Conservation (phyloP, 2,113 vertebrate genomes). For the Bubalus kerabau region DNA sequence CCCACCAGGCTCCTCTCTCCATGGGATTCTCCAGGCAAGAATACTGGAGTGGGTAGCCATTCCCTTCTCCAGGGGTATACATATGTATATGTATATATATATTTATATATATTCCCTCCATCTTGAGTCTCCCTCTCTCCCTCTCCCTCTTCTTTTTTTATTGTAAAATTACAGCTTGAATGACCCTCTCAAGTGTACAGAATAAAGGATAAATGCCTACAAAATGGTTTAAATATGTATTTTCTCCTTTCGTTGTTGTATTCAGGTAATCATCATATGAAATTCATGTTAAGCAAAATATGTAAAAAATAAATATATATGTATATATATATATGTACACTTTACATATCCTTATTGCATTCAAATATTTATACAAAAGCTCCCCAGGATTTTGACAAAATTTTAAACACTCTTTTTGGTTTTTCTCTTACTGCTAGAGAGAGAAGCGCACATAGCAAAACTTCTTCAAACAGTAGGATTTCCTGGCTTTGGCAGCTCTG, state of each 20-base stretch:
- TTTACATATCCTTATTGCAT: neutral
- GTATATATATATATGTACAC: neutral
- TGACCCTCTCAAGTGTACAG: neutral
- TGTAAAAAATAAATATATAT: neutral
- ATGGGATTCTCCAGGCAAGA: neutral
- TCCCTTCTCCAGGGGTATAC: neutral
- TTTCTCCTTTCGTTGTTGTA: neutral
- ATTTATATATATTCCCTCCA: neutral
- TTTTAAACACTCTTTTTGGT: slow-evolving; percentile 24
- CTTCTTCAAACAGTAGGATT: neutral
- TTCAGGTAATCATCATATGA: slow-evolving; percentile 37
- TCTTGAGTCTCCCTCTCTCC: neutral
- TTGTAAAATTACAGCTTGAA: neutral
- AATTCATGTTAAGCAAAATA: slow-evolving; percentile 47
- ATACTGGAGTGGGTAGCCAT: neutral
- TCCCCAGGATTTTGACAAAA: neutral
- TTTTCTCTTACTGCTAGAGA: slow-evolving; percentile 57
- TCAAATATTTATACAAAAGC: slow-evolving; percentile 60
- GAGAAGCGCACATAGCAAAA: slow-evolving; percentile 50
- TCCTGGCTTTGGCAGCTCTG: neutral
- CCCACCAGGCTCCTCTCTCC: neutral
- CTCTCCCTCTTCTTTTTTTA: neutral
- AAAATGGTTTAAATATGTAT: neutral
- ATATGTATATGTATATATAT: neutral
- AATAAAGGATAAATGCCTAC: slow-evolving; percentile 36